Evolutionary conservation across 2,888 invertebrate genomes (phyloP).

Genomic region (Aspidiotus destructor): DNA sequence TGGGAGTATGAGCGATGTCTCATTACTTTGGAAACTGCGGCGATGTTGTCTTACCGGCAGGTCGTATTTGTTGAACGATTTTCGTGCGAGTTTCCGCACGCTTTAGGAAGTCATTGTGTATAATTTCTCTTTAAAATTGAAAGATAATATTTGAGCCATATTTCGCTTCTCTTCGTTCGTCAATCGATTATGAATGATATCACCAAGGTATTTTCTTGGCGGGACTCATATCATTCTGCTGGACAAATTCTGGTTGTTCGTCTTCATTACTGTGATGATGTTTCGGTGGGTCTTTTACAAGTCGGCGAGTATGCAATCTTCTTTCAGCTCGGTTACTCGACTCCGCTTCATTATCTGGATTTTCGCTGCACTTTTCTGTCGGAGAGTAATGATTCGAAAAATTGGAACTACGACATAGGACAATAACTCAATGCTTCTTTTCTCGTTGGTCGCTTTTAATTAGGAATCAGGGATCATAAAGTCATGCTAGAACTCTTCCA

Average conservation of each 20-base stretch:
- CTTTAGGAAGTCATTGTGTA: constrained; percentile 72
- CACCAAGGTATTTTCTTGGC: constrained; percentile 81
- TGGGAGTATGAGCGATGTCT: constrained; percentile 65
- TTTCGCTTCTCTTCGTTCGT: constrained; percentile 48
- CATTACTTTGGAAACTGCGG: constrained; percentile 76
- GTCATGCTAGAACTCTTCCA: too few species aligned
- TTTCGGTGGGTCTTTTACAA: constrained; percentile 77
- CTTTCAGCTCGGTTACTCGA: constrained; percentile 65
- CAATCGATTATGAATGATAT: constrained; percentile 70
- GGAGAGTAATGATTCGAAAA: too few species aligned
- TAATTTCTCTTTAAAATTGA: too few species aligned
- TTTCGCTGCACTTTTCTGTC: too few species aligned
- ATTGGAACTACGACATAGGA: too few species aligned
- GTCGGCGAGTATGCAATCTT: constrained; percentile 77
- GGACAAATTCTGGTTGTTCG: constrained; percentile 59
- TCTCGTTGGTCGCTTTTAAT: too few species aligned
- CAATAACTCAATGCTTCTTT: too few species aligned
- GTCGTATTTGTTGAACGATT: constrained; percentile 76
- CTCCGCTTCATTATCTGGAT: constrained; percentile 53
- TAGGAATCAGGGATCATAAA: too few species aligned
- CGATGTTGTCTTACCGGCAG: constrained; percentile 73
- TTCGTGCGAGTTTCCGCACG: constrained; percentile 70
- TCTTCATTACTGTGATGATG: constrained; percentile 68
- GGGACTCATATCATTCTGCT: constrained; percentile 62
- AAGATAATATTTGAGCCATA: too few species aligned